Evolutionary conservation across 1,140 invertebrate genomes (phyloP).

Genomic region (Atta colombica): DNA sequence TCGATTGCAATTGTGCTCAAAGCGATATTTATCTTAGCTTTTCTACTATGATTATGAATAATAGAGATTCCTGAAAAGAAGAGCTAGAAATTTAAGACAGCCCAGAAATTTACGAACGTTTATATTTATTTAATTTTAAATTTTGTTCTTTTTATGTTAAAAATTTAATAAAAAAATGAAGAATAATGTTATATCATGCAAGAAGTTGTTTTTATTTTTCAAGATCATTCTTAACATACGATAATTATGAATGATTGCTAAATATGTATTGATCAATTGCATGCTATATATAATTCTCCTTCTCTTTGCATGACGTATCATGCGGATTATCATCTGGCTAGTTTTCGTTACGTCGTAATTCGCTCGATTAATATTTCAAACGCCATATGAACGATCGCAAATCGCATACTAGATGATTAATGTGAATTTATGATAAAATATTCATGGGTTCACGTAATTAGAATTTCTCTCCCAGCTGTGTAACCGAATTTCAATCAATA

Average conservation of each 20-base stretch:
- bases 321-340: background rate
- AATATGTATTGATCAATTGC: slow-evolving; percentile 26
- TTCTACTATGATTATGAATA: slow-evolving; percentile 32
- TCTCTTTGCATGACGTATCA: too few relatives aligned
- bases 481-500: slow-evolving; percentile 4
- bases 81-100: background rate
- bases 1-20: slow-evolving; percentile 14
- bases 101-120: background rate
- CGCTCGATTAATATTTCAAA: slow-evolving; percentile 53
- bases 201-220: background rate
- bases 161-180: background rate
- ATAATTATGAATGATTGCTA: slow-evolving; percentile 1
- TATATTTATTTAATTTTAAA: slow-evolving; percentile 12
- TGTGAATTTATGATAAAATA: slow-evolving; percentile 40
- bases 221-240: slow-evolving; percentile 1
- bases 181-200: background rate
- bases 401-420: slow-evolving; percentile 45
- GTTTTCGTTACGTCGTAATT: slow-evolving; percentile 22
- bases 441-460: slow-evolving; percentile 38
- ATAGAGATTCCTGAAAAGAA: background rate
- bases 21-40: slow-evolving; percentile 37
- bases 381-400: slow-evolving; percentile 28
- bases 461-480: slow-evolving; percentile 11
- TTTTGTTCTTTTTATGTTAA: background rate
- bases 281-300: background rate